Evolutionary conservation across 2,113 vertebrate genomes (phyloP), one percentile per base, ranked within the genome.

Genomic region (Caretta caretta): DNA sequence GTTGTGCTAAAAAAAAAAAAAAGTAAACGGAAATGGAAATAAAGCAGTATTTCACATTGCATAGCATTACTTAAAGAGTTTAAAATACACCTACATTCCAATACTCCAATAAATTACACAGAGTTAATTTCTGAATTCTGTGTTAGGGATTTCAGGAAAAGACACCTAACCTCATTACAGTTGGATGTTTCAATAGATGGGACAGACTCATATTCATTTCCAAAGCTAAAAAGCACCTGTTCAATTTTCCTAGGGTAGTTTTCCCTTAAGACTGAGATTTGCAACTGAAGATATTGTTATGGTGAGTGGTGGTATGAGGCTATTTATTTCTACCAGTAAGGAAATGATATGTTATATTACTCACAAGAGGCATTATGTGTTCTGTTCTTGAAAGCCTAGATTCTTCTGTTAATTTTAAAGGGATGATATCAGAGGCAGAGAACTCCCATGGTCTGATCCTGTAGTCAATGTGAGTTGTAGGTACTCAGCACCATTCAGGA

Each of bases 171-270:
- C 6, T 9, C 65, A 72, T 83, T 75, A 46, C 50, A 89, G 86
- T 56, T 72, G 22, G 78, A 84, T 57, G 42, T 12, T 57, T 88
- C 94, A 79, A 1, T 16, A 69, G 9, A 72, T 88, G 86, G 81
- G 81, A 54, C 51, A 75, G 76, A 79, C 56, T 84, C 46, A 19
- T 46, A 50, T 46, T 29, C 20, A 54, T 53, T 53, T 50, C 65
- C 56, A 81, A 92, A 96, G 92, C 54, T 91, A 84, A 85, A 82
- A 94, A 83, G 92, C 82, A 69, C 84, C 79, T 95, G 81, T 72
- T 90, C 2, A 2, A 10, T 92, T 86, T 95, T 90, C 75, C 76
- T 86, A 27, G 4, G 0, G 10, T 72, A 81, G 3, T 93, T 97
- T 96, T 90, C 51, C 81, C 81, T 87, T 80, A 29, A 76, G 91